Evolutionary conservation across 2,797 vertebrate species (phyloP).

Genomic region (Esox masquinongy): DNA sequence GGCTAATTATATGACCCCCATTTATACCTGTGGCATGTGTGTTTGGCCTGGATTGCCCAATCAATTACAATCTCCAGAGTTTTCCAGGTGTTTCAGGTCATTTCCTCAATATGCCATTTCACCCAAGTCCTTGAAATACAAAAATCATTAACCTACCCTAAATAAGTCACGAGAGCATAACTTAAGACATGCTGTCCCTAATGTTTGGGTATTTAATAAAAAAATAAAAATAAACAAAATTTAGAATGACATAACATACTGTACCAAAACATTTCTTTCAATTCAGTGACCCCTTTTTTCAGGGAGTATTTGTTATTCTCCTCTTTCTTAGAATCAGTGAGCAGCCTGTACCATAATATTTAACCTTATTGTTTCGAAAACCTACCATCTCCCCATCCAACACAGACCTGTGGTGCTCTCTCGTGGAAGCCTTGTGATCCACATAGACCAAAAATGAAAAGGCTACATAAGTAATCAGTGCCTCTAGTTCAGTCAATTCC

Average conservation of each 20-base stretch:
- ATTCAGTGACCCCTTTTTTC: conserved; percentile 3
- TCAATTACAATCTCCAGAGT: too few relatives aligned
- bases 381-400: conserved; percentile 8
- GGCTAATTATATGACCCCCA: neutral
- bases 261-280: conserved; percentile 39
- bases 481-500: too few relatives aligned
- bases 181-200: neutral
- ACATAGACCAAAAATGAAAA: neutral
- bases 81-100: neutral
- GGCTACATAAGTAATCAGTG: neutral
- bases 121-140: neutral
- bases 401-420: neutral
- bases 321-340: conserved; percentile 51
- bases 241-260: conserved; percentile 41
- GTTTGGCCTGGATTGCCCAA: neutral
- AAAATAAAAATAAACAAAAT: conserved; percentile 25
- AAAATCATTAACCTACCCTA: neutral
- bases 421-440: neutral
- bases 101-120: neutral
- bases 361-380: neutral
- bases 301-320: conserved; percentile 12
- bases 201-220: conserved; percentile 46
- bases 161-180: neutral
- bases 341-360: conserved; percentile 68
- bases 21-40: neutral